Evolutionary conservation across 2,113 vertebrate genomes (phyloP).

Genomic region (Galeopterus variegatus): DNA sequence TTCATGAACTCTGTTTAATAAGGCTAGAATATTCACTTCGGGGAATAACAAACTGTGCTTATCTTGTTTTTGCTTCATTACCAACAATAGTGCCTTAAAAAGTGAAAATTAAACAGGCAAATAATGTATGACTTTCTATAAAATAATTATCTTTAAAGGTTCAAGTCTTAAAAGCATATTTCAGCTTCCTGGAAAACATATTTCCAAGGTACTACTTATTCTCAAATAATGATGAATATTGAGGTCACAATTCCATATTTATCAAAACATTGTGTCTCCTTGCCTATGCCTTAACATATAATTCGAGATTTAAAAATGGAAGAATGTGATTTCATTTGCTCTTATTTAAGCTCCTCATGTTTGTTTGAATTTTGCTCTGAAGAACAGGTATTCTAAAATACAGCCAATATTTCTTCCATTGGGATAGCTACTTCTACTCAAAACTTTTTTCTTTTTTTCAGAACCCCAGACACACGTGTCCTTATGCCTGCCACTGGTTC

Average conservation of each 20-base stretch:
- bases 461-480: background rate
- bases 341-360: background rate
- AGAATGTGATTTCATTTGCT: background rate
- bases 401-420: background rate
- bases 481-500: background rate
- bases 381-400: background rate
- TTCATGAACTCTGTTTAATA: slow-evolving; percentile 28
- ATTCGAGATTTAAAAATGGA: slow-evolving; percentile 28
- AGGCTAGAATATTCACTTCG: background rate
- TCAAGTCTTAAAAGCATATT: slow-evolving; percentile 20
- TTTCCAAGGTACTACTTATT: background rate
- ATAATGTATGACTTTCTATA: background rate
- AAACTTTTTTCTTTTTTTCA: background rate
- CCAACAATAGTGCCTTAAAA: background rate
- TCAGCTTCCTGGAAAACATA: background rate
- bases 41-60: background rate
- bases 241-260: background rate
- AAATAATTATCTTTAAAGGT: background rate
- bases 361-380: background rate
- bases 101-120: slow-evolving; percentile 35
- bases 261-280: background rate
- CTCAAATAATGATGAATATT: background rate
- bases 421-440: background rate
- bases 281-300: background rate
- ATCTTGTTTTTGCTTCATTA: slow-evolving; percentile 40